phyloP scores from a whole-genome alignment of 2,797 vertebrate species.

The Leptodactylus fallax region DNA sequence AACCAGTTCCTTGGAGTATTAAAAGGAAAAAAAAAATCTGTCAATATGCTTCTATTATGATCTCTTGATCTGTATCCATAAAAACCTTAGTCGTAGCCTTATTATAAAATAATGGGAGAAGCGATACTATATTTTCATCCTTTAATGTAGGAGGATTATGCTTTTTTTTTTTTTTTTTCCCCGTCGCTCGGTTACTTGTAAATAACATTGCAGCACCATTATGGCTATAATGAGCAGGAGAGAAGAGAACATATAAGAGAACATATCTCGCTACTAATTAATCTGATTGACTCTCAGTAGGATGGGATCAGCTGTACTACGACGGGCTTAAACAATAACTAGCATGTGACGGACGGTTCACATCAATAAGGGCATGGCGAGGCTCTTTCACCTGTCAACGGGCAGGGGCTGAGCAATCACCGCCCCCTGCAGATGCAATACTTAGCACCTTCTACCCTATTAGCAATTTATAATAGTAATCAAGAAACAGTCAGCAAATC shows the following conservation, averaged over 20 bases:
- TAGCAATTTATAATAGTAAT: slow-evolving; percentile 99
- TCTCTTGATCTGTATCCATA: slow-evolving; percentile 99
- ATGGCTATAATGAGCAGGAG: slow-evolving; percentile 77
- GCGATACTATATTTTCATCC: slow-evolving; percentile 74
- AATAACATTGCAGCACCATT: slow-evolving; percentile 73
- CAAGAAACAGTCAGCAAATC: slow-evolving; percentile 99
- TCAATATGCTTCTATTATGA: slow-evolving; percentile 99
- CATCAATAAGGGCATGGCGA: slow-evolving; percentile 88
- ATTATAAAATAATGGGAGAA: slow-evolving; percentile 93
- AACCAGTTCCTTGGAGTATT: slow-evolving; percentile 91
- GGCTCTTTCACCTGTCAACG: slow-evolving; percentile 91
- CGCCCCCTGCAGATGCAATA: slow-evolving; percentile 80
- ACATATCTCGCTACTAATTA: slow-evolving; percentile 89
- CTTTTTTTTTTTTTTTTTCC: not conserved
- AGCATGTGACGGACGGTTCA: slow-evolving; percentile 87
- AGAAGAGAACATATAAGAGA: slow-evolving; percentile 64
- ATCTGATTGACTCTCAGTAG: slow-evolving; percentile 91
- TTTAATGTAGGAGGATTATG: slow-evolving; percentile 74
- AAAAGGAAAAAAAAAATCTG: slow-evolving; percentile 81
- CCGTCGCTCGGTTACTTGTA: slow-evolving; percentile 72
- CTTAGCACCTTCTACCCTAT: slow-evolving; percentile 95
- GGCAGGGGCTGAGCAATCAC: slow-evolving; percentile 87
- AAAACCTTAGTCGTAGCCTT: slow-evolving; percentile 91
- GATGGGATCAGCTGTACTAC: slow-evolving; percentile 84
- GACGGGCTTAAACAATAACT: slow-evolving; percentile 87